Evolutionary conservation across 2,797 vertebrate species (phyloP), one percentile per base, ranked within the genome.

Genomic region (Syngnathus rostellatus): DNA sequence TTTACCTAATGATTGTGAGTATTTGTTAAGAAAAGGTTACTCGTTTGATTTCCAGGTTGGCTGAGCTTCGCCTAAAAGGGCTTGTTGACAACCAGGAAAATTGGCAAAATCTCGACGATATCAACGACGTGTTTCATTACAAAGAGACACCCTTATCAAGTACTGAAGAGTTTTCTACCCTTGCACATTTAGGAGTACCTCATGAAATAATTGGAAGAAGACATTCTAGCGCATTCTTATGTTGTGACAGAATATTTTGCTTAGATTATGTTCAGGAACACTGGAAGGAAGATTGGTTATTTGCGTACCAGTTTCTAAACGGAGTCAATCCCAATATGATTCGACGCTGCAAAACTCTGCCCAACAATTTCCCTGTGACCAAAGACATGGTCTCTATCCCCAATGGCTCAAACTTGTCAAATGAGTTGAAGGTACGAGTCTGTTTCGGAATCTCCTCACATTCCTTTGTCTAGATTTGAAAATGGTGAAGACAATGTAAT

Each of bases 271-370:
- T 85, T 6, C 63, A 75, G 12, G 0, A 85, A 12, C 75, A 89
- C 6, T 89, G 89, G 88, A 76, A 66, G 59, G 75, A 88, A 0
- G 85, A 90, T 31, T 57, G 14, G 2, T 81, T 89, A 23, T 89
- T 89, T 21, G 86, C 74, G 38, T 82, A 83, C 72, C 89, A 89
- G 78, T 86, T 23, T 68, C 75, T 89, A 23, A 88, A 89, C 43
- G 86, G 87, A 5, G 8, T 69, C 48, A 86, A 90, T 68, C 87
- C 87, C 72, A 82, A 75, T 0, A 5, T 89, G 80, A 88, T 89
- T 66, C 25, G 2, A 51, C 57, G 72, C 3, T 87, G 85, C 40
- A 67, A 53, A 51, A 12, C 45, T 25, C 65, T 88, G 40, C 89
- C 87, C 0, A 0, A 0, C 0, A 88, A 84, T 57, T 78, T 90